A percentile compares a stretch with the other conserved stretches of the same genome.
Conservation (phyloP, 2,113 vertebrate species). For the Amblyornis subalaris region DNA sequence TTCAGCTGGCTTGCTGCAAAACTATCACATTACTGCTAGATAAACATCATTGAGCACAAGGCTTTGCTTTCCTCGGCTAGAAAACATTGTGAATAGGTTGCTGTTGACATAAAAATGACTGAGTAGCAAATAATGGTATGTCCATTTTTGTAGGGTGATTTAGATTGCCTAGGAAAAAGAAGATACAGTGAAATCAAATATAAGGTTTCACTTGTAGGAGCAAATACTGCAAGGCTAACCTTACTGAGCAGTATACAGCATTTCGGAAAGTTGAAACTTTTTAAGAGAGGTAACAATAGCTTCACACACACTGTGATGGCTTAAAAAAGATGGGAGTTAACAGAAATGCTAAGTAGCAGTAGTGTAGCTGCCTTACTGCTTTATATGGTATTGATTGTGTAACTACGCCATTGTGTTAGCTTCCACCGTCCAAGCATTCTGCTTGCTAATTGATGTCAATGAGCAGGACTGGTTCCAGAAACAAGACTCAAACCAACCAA, state of each 20-base stretch:
- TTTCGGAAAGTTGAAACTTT: not conserved
- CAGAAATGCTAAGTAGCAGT: not conserved
- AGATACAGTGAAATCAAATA: not conserved
- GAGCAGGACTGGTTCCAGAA: not conserved
- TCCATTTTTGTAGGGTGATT: not conserved
- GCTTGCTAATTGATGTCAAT: not conserved
- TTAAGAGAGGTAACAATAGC: not conserved
- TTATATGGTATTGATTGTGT: not conserved
- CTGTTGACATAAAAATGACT: not conserved
- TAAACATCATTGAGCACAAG: not conserved
- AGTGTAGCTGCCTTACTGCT: not conserved
- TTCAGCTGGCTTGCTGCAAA: slow-evolving; percentile 14
- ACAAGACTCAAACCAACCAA: not conserved
- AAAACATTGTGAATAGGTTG: not conserved
- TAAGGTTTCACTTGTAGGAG: not conserved
- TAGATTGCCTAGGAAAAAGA: not conserved
- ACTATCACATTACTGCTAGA: not conserved
- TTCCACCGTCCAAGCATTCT: not conserved
- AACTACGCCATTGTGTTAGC: not conserved
- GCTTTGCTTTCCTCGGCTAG: not conserved
- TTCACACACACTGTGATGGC: not conserved
- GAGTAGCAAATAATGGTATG: not conserved
- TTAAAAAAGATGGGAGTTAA: not conserved
- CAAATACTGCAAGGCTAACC: not conserved
- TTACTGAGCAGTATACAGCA: not conserved